A percentile compares a stretch with the other conserved stretches of the same genome.
phyloP scores from a whole-genome alignment of 1,140 invertebrate genomes.

The Potamilus streckersoni region DNA sequence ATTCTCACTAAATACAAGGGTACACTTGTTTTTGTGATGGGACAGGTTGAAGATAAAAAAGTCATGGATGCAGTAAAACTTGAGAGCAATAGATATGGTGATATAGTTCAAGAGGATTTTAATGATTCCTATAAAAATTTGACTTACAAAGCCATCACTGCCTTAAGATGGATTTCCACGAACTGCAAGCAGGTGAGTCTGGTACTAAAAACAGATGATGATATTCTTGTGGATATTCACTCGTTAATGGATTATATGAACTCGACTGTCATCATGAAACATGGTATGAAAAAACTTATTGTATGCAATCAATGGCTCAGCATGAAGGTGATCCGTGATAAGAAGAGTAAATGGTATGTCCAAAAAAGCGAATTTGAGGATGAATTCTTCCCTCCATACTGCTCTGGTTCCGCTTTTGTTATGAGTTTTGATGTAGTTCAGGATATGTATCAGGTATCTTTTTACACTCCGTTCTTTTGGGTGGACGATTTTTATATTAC shows the following conservation, averaged over 20 bases:
- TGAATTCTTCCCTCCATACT: slow-evolving; percentile 63
- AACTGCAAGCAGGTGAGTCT: slow-evolving; percentile 73
- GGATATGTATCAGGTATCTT: slow-evolving; percentile 48
- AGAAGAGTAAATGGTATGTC: slow-evolving; percentile 63
- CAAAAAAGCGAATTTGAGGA: slow-evolving; percentile 54
- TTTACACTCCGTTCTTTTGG: slow-evolving; percentile 54
- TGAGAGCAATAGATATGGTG: slow-evolving; percentile 75
- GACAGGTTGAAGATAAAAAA: slow-evolving; percentile 69
- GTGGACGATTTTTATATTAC: slow-evolving; percentile 65
- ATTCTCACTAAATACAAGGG: slow-evolving; percentile 39
- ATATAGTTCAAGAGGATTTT: slow-evolving; percentile 85
- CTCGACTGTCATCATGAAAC: slow-evolving; percentile 25
- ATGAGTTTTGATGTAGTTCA: slow-evolving; percentile 58
- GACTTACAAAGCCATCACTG: slow-evolving; percentile 88
- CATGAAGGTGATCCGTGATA: slow-evolving; percentile 52
- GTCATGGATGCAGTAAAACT: slow-evolving; percentile 70
- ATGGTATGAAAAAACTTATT: slow-evolving; percentile 28
- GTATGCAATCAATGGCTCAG: slow-evolving; percentile 48
- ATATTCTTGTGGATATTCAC: slow-evolving; percentile 62
- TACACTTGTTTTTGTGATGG: slow-evolving; percentile 77
- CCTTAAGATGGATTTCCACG: slow-evolving; percentile 83
- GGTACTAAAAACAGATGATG: slow-evolving; percentile 72
- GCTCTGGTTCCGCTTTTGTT: slow-evolving; percentile 63
- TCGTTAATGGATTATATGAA: slow-evolving; percentile 75
- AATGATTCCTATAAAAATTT: slow-evolving; percentile 85